phyloP scores from a whole-genome alignment of 2,113 vertebrate species.

The Crotalus helleri region DNA sequence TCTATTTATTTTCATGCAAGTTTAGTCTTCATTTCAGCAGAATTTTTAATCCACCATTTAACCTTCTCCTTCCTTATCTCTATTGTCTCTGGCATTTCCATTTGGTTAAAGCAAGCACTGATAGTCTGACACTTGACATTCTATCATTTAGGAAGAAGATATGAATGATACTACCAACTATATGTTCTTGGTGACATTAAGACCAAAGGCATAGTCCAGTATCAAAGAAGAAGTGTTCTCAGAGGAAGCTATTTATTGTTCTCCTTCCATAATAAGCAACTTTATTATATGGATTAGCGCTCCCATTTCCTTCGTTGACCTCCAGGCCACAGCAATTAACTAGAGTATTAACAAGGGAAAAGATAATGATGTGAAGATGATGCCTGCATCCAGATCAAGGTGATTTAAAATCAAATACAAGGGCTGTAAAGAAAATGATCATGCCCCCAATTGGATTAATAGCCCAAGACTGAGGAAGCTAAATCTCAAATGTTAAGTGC shows the following conservation, averaged over 20 bases:
- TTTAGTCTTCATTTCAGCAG: slow-evolving; percentile 15
- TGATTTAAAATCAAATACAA: background rate
- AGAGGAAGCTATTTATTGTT: background rate
- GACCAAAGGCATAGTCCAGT: background rate
- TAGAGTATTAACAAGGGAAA: background rate
- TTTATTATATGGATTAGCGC: rapidly evolving
- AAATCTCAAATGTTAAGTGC: background rate
- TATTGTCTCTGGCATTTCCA: background rate
- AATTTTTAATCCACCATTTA: slow-evolving; percentile 9
- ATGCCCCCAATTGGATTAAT: background rate
- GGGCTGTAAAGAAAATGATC: background rate
- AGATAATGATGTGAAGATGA: background rate
- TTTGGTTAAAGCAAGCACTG: slow-evolving; percentile 14
- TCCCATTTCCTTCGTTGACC: background rate
- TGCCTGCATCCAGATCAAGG: background rate
- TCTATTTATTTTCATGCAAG: slow-evolving; percentile 14
- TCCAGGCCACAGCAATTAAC: slow-evolving; percentile 6
- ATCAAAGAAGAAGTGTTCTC: background rate
- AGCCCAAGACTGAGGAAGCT: background rate
- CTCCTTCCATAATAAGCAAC: background rate
- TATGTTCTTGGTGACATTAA: background rate
- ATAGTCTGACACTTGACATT: background rate
- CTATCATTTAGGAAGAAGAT: slow-evolving; percentile 5
- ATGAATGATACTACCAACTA: background rate
- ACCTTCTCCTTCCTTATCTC: background rate